phyloP scores from a whole-genome alignment of 2,797 vertebrate genomes.

The Poecilia velifera region DNA sequence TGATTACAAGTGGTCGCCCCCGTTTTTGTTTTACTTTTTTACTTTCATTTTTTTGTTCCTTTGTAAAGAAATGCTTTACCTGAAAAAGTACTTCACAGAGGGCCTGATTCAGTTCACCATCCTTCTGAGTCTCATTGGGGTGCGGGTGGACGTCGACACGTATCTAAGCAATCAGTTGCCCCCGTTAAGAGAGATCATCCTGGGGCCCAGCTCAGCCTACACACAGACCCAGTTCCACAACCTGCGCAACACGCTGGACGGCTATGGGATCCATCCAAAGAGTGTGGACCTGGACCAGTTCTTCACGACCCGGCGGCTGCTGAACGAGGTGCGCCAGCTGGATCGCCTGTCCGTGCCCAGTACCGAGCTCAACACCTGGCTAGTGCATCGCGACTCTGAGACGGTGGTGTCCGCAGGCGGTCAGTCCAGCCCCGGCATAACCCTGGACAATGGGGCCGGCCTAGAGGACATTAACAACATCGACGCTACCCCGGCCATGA shows the following conservation, averaged over 20 bases:
- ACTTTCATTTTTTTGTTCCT: constrained; percentile 81
- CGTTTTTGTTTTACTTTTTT: constrained; percentile 82
- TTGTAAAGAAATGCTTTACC: constrained; percentile 99
- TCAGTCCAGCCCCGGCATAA: constrained; percentile 87
- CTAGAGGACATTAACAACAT: constrained; percentile 88
- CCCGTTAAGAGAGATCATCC: constrained; percentile 96
- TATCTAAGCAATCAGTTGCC: constrained; percentile 96
- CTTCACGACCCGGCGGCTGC: constrained; percentile 90
- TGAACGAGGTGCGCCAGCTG: constrained; percentile 95
- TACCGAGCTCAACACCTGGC: constrained; percentile 93
- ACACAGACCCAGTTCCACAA: constrained; percentile 99
- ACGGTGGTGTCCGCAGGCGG: constrained; percentile 86
- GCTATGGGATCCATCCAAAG: constrained; percentile 98
- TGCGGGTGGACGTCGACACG: constrained; percentile 97
- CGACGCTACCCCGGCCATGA: constrained; percentile 87
- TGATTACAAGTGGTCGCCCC: constrained; percentile 58
- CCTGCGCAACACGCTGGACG: constrained; percentile 95
- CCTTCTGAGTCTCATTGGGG: constrained; percentile 97
- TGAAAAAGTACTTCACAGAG: constrained; percentile 99
- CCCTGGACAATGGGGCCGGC: constrained; percentile 89
- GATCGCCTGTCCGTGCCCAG: constrained; percentile 93
- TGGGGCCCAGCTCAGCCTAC: constrained; percentile 98
- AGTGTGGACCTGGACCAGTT: constrained; percentile 97
- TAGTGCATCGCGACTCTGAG: constrained; percentile 95
- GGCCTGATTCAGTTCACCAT: constrained; percentile 99